These are phyloP conservation scores for Microctonus brassicae DNA, from an alignment of 2,888 invertebrate genomes.

Conservation along the genomic window DNA sequence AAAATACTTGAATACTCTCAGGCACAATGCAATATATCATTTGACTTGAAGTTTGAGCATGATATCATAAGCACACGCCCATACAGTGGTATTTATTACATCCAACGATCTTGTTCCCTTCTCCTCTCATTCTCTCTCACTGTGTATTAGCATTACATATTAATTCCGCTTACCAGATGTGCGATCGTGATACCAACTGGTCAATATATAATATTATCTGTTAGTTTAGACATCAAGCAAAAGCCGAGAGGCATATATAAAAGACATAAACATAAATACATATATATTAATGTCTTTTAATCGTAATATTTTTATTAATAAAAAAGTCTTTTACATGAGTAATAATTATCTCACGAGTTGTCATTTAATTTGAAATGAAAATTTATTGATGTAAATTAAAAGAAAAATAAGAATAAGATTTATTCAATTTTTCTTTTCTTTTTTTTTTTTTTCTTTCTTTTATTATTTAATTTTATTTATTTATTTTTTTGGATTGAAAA, in stretches of 20 bases:
- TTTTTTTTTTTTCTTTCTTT: too few relatives aligned
- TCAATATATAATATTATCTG: slow-evolving; percentile 35
- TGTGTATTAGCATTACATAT: slow-evolving; percentile 48
- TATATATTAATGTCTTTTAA: slow-evolving; percentile 20
- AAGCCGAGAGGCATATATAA: background rate
- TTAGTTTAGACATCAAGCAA: slow-evolving; percentile 38
- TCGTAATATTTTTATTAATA: slow-evolving; percentile 12
- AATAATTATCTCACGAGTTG: background rate
- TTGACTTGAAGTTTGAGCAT: slow-evolving; percentile 36
- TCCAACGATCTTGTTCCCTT: slow-evolving; percentile 43
- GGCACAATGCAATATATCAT: slow-evolving; percentile 45
- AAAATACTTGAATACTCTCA: slow-evolving; percentile 29
- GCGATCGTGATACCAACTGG: slow-evolving; percentile 33
- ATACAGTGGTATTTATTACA: slow-evolving; percentile 51
- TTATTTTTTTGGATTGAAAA: slow-evolving; percentile 29
- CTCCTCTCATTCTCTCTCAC: background rate
- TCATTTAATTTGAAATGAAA: background rate
- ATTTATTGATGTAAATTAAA: background rate
- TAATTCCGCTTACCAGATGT: slow-evolving; percentile 44
- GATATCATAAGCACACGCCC: slow-evolving; percentile 45
- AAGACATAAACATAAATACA: background rate
- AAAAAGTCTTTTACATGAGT: background rate
- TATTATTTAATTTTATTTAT: too few relatives aligned
- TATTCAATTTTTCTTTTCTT: background rate
- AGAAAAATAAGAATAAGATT: background rate